These are phyloP conservation scores for Malurus melanocephalus DNA, from an alignment of 2,113 vertebrate species.

Conservation along the genomic window DNA sequence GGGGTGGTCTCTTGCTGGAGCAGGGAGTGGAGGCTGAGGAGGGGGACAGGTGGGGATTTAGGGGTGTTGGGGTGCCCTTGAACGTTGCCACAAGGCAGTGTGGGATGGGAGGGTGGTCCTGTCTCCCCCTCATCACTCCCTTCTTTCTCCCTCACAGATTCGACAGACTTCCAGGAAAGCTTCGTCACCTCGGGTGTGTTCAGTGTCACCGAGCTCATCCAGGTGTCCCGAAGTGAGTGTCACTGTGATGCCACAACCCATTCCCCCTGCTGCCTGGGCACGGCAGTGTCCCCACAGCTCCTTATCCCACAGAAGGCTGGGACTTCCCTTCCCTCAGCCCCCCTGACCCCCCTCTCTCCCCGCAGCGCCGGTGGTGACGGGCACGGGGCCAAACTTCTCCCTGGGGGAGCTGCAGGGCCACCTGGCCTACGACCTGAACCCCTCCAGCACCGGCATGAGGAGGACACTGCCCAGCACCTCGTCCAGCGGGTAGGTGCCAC, in stretches of 20 bases:
- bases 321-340: not conserved
- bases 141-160: conserved; percentile 74
- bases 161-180: conserved; percentile 93
- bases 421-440: conserved; percentile 94
- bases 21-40: not conserved
- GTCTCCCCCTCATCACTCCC: not conserved
- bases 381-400: conserved; percentile 92
- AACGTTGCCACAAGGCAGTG: not conserved
- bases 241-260: not conserved
- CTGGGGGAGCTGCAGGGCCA: conserved; percentile 96
- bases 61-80: not conserved
- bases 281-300: accelerated
- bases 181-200: conserved; percentile 96
- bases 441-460: conserved; percentile 87
- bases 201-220: conserved; percentile 96
- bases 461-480: conserved; percentile 93
- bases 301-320: not conserved
- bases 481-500: conserved; percentile 84
- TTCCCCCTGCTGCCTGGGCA: accelerated
- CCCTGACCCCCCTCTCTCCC: not conserved
- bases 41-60: not conserved
- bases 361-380: conserved; percentile 90
- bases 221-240: conserved; percentile 94
- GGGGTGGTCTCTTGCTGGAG: not conserved
- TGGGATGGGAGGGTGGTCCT: not conserved